Evolutionary conservation across 2,888 invertebrate species (phyloP), one percentile per base, ranked within the genome.

Genomic region (Adelphocoris suturalis): DNA sequence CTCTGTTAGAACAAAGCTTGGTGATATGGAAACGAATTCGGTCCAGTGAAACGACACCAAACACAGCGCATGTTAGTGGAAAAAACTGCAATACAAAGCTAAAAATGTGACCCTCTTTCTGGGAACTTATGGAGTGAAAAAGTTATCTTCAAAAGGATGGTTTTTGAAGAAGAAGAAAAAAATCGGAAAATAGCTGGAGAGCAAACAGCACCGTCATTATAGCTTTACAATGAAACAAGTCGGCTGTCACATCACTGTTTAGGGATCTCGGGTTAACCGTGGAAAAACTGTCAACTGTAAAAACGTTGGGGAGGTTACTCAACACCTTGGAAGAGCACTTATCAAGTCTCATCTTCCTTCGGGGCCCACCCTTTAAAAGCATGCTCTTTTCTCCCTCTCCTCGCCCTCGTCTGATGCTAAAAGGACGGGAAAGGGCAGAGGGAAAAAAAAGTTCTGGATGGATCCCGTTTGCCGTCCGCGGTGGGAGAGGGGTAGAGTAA

Each of bases 221-320:
- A 82, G 52, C 82, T 82, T 48, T 52, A 82, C 82, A 82, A 82
- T 82, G 82, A 82, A 82, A 82, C 47, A 82, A 52, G 82, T 52
- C 52, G 82, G 88, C 57, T 90, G 86, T 78, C 85, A 57, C 86
- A 55, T 86, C 86, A 86, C 23, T 86, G 75, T 85, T 86, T 90
- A 80, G 90, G 47, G 90, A 90, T 85, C 86, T 88, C 88, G 88
- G 88, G 88, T 90, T 86, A 61, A 86, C 86, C 90, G 90, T 90
- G 90, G 90, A 90, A 90, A 90, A 90, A 90, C 86, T 90, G 90
- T 90, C 90, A 90, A 90, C 90, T 90, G 90, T 90, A 90, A 90
- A 90, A 90, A 90, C 90, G 86, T 52, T 46, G 81, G 48, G 86
- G 37, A 37, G 81, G 90, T 90, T 90, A 90, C 90, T 90, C 86